Conservation (phyloP, 2,113 vertebrate genomes). For the Dipodomys stephensi region DNA sequence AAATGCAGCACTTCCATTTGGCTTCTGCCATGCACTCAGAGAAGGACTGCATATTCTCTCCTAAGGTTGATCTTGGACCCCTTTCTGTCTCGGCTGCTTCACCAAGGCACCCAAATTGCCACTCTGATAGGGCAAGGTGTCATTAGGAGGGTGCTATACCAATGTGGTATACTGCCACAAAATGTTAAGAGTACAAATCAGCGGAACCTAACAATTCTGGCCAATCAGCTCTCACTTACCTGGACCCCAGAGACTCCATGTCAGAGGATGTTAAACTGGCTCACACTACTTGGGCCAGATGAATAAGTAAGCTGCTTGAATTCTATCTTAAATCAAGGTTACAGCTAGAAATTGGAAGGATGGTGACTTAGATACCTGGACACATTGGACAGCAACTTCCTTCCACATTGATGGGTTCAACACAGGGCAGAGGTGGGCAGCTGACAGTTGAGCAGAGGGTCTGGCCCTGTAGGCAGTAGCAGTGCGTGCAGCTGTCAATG, state of each 20-base stretch:
- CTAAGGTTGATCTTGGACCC: not conserved
- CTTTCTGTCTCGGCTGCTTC: no score
- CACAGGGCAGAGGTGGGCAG: slow-evolving; percentile 92
- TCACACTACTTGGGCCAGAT: no score
- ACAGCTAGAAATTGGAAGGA: not conserved
- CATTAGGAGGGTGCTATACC: not conserved
- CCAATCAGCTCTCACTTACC: not conserved
- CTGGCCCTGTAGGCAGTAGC: slow-evolving; percentile 96
- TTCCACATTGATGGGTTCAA: slow-evolving; percentile 90
- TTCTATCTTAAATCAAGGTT: not conserved
- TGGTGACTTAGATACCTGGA: slow-evolving; percentile 85
- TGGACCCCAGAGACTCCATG: not conserved
- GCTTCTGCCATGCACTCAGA: not conserved
- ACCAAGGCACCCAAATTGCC: not conserved
- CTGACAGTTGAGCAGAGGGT: slow-evolving; percentile 95
- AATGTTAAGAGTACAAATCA: not conserved
- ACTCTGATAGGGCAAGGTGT: not conserved
- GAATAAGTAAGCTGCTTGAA: not conserved
- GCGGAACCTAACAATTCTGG: not conserved
- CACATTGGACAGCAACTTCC: slow-evolving; percentile 95
- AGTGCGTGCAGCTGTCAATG: slow-evolving; percentile 95
- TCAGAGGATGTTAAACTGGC: accelerated
- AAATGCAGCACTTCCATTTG: not conserved
- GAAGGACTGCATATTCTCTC: not conserved
- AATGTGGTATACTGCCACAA: accelerated